Evolutionary conservation across 2,113 vertebrate species (phyloP).

Genomic region (Galeopterus variegatus): DNA sequence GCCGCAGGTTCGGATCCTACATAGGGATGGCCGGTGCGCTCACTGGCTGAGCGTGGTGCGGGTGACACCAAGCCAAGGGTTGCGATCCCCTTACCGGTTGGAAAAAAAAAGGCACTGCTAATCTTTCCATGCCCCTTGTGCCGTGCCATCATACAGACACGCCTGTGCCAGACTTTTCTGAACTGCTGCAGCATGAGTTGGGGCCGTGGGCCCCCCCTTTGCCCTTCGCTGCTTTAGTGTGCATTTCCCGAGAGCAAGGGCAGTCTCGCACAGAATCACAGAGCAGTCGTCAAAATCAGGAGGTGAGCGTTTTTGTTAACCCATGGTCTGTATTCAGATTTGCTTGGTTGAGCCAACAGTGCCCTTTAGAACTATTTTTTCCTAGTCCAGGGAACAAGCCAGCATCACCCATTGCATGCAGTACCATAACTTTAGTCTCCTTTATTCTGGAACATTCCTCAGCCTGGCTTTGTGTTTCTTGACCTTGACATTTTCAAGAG

Average conservation of each 20-base stretch:
- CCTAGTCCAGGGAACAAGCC: background rate
- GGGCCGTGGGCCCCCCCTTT: background rate
- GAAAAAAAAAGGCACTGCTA: too few species aligned
- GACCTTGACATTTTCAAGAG: background rate
- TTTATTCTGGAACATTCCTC: background rate
- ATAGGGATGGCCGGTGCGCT: too few species aligned
- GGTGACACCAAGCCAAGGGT: too few species aligned
- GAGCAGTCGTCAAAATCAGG: accelerated
- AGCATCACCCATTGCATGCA: accelerated
- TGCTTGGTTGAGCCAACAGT: accelerated
- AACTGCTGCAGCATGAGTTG: too few species aligned
- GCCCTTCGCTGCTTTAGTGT: accelerated
- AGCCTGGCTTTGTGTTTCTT: too few species aligned
- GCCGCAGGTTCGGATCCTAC: too few species aligned
- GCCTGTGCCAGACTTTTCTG: accelerated
- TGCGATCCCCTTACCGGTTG: too few species aligned
- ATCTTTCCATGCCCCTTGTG: too few species aligned
- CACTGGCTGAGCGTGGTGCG: too few species aligned
- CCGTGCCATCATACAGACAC: too few species aligned
- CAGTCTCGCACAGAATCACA: accelerated
- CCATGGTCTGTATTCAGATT: accelerated
- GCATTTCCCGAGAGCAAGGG: background rate
- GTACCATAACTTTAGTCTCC: background rate
- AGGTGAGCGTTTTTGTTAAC: accelerated
- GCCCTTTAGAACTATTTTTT: too few species aligned